Evolutionary conservation across 2,797 vertebrate species (phyloP), one percentile per base, ranked within the genome.

Genomic region (Pseudochirops cupreus): DNA sequence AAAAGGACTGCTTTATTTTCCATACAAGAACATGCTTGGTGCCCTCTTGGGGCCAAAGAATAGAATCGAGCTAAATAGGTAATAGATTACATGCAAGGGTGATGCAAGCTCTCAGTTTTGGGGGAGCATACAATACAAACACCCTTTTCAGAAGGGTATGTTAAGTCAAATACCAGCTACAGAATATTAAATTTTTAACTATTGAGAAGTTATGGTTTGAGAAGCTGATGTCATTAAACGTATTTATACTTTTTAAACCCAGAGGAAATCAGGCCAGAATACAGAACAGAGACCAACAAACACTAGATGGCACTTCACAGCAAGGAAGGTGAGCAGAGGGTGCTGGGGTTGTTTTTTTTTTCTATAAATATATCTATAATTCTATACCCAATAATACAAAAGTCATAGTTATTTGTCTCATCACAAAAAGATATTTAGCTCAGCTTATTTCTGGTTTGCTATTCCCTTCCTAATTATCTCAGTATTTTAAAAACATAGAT

Each of bases 281-380:
- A 57, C 11, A 2, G 57, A 91, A 31, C 31, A 1, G 0, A 3
- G 91, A 93, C 90, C 53, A 91, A 92, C 14, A 53, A 98, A 95
- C 99, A 96, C 98, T 97, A 99, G 99, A 97, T 98, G 99, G 99
- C 98, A 98, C 98, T 96, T 98, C 39, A 46, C 97, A 97, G 98
- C 98, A 96, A 98, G 98, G 94, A 97, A 98, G 98, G 94, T 87
- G 74, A 87, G 6, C 74, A 26, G 18, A 87, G 39, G 9, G 21
- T 46, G 0, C 24, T 26, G 39, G 18, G 9, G 0, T 21, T n/a
- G 5, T 33, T n/a, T 74, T 82, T 82, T 3, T 18, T 74, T 74
- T n/a, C 21, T 46, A 46, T 46, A 87, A 87, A 46, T 87, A 87
- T 46, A 87, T 46, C 21, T 87, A 24, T 87, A 87, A 87, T 3